These are phyloP conservation scores for Manis crassicaudata DNA, from an alignment of 2,797 vertebrate genomes.

Conservation along the genomic window DNA sequence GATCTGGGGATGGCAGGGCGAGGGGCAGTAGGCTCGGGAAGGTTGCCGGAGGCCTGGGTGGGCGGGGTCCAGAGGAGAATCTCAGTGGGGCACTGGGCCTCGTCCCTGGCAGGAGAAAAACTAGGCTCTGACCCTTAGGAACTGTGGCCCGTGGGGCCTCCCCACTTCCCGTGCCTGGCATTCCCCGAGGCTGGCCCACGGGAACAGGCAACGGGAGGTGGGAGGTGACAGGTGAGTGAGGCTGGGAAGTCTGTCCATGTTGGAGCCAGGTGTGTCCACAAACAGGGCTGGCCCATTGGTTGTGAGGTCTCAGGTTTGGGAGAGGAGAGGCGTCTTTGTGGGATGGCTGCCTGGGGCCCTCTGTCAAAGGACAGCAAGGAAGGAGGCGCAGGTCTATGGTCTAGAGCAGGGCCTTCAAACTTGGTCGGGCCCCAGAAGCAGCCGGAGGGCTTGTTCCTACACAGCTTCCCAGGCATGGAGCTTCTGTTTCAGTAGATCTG, in stretches of 20 bases:
- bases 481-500: background rate
- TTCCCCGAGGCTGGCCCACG: fast-evolving
- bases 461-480: background rate
- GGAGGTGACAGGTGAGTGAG: background rate
- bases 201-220: background rate
- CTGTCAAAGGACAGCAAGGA: background rate
- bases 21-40: fast-evolving
- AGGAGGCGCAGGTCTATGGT: no score
- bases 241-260: fast-evolving
- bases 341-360: background rate
- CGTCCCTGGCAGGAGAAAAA: background rate
- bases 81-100: background rate
- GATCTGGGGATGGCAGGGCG: background rate
- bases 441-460: background rate
- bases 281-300: background rate
- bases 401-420: background rate
- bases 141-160: background rate
- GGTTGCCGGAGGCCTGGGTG: background rate
- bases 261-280: fast-evolving
- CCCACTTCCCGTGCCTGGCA: background rate
- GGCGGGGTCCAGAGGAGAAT: background rate
- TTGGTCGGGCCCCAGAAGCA: fast-evolving
- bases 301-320: background rate
- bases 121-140: background rate
- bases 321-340: background rate